Conservation (phyloP, 2,797 vertebrate species). For the Antennarius maculatus region DNA sequence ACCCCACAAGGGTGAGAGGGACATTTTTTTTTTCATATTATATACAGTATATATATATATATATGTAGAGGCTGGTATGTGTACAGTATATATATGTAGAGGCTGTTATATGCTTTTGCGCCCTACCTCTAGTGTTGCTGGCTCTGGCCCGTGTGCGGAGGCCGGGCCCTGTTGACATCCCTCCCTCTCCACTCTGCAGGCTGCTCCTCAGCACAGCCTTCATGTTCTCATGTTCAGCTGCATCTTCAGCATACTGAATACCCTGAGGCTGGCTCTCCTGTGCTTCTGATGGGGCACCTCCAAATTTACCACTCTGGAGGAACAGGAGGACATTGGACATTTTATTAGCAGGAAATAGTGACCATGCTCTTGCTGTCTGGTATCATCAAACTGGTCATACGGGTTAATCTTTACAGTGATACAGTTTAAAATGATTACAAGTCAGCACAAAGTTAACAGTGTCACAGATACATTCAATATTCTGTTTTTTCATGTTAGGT, state of each 20-base stretch:
- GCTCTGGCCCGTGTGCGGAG: slow-evolving; percentile 89
- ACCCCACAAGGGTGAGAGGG: too few relatives aligned
- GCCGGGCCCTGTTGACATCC: slow-evolving; percentile 77
- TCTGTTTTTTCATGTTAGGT: slow-evolving; percentile 14
- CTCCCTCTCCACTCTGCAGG: slow-evolving; percentile 70
- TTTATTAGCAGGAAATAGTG: not conserved
- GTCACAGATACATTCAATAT: not conserved
- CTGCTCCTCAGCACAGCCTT: slow-evolving; percentile 91
- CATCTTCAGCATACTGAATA: slow-evolving; percentile 87
- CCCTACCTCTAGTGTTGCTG: slow-evolving; percentile 81
- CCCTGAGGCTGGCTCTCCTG: slow-evolving; percentile 84
- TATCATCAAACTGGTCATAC: slow-evolving; percentile 3
- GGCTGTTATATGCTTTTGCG: not conserved
- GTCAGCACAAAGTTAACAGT: slow-evolving; percentile 16
- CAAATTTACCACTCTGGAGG: slow-evolving; percentile 90
- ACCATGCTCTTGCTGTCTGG: slow-evolving; percentile 1
- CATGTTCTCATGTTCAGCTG: slow-evolving; percentile 95
- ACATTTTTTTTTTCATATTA: too few relatives aligned
- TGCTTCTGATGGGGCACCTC: slow-evolving; percentile 72
- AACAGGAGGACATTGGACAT: slow-evolving; percentile 1
- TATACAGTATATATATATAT: too few relatives aligned
- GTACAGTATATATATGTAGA: not conserved
- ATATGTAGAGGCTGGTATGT: not conserved
- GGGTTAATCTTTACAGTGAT: slow-evolving; percentile 17
- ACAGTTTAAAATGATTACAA: slow-evolving; percentile 4